These are phyloP conservation scores for Agonopterix alstromeriana DNA, from an alignment of 2,888 invertebrate species.

Conservation along the genomic window DNA sequence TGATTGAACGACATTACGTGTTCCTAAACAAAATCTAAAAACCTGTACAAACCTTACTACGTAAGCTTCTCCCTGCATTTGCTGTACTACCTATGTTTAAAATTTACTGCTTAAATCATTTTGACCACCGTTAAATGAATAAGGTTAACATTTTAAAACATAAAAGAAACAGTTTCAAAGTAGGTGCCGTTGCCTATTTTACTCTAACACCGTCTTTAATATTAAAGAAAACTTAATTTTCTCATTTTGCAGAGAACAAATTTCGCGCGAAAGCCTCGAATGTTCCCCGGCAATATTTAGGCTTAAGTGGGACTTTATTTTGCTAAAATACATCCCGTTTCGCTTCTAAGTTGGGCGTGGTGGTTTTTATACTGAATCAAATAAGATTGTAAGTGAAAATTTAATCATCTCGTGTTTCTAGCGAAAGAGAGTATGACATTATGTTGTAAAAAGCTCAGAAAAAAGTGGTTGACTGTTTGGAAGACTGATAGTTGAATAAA, in stretches of 20 bases:
- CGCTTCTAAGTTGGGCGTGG: slow-evolving; percentile 3
- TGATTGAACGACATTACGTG: too few species aligned
- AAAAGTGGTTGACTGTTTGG: too few species aligned
- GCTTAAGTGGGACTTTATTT: slow-evolving; percentile 32
- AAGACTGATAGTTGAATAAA: too few species aligned
- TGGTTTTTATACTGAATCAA: not conserved
- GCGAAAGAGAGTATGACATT: too few species aligned
- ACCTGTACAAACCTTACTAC: too few species aligned
- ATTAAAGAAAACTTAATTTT: slow-evolving; percentile 44
- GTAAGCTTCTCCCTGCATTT: too few species aligned
- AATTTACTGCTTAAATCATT: too few species aligned
- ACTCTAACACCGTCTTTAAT: slow-evolving; percentile 26
- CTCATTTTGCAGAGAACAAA: slow-evolving; percentile 35
- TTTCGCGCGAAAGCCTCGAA: slow-evolving; percentile 30
- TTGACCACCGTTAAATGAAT: not conserved
- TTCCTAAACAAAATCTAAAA: too few species aligned
- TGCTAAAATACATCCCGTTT: slow-evolving; percentile 22
- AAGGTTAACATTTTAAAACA: not conserved
- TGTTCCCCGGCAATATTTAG: slow-evolving; percentile 31
- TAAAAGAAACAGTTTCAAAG: not conserved
- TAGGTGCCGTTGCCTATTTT: slow-evolving; percentile 3
- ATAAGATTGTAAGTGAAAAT: not conserved
- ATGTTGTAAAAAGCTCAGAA: too few species aligned
- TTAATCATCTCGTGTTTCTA: too few species aligned
- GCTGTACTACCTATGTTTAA: too few species aligned